Base-by-base conservation (phyloP, 2,888 invertebrate genomes). In the Lottia gigantea region DNA sequence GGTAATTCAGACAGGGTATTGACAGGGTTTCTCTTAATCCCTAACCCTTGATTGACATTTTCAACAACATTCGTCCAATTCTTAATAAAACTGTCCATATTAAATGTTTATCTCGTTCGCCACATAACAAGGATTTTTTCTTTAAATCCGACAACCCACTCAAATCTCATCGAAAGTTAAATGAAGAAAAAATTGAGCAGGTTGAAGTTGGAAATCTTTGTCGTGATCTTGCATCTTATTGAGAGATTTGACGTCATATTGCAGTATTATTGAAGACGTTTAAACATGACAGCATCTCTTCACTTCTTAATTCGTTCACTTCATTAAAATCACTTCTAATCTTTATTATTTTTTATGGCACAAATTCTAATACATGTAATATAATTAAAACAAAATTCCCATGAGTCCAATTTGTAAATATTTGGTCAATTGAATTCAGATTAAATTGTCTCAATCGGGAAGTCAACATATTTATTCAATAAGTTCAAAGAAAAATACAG, bases 71-170 rank as follows among this genome's bases (percentile, higher is more conserved):
- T 40, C 55, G 67, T 61, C 61, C 61, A 31, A 61, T 67, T 55
- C 49, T 55, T 45, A 61, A 67, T 61, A 55, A 55, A 55, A 55
- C 61, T 49, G 67, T 49, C 61, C 67, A 16, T 40, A 45, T 31
- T 61, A 67, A 67, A 40, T 67, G 55, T 67, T 67, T 67, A 67
- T 67, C 67, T 67, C 45, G 40, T 55, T 67, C 49, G 23, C 49
- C 67, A 61, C 67, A 67, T 67, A 67, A 55, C 49, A 67, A 67
- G 63, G 68, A 68, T 68, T 63, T 40, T 40, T 62, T 68, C 68
- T 64, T 46, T 63, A 68, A 63, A 62, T 63, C 68, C 63, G 46
- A 31, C 40, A 45, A 19, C 64, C 40, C 47, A 64, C 49, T 46
- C 47, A 40, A 46, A 23, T 67, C 49, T 40, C 46, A 64, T 63